Conservation (phyloP, 2,888 invertebrate species). For the Drosophila picticornis region DNA sequence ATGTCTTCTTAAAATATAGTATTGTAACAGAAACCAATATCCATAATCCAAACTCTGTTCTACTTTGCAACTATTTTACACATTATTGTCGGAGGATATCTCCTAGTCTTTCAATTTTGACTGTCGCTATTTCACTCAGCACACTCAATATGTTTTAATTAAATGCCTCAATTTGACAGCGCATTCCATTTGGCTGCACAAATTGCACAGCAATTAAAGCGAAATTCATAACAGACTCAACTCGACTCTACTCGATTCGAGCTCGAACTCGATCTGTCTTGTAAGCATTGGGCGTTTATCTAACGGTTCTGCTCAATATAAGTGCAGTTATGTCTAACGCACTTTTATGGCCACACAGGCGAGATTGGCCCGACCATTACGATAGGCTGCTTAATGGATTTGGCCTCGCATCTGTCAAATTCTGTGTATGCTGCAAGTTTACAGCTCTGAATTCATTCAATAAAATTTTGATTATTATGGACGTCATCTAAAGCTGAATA, state of each 20-base stretch:
- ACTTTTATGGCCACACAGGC: constrained; percentile 68
- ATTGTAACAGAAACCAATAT: background rate
- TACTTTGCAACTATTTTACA: background rate
- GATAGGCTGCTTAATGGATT: constrained; percentile 61
- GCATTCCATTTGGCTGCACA: constrained; percentile 66
- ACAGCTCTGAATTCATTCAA: constrained; percentile 73
- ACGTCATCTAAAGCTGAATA: constrained; percentile 61
- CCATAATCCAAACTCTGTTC: background rate
- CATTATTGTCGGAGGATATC: background rate
- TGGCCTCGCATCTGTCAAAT: constrained; percentile 63
- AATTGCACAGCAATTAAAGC: constrained; percentile 77
- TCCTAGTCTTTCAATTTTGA: background rate
- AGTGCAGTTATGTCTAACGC: constrained; percentile 75
- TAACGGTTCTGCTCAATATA: constrained; percentile 67
- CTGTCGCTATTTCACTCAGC: background rate
- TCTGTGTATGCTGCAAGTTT: constrained; percentile 40
- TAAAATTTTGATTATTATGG: constrained; percentile 77
- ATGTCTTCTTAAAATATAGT: background rate
- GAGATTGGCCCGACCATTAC: constrained; percentile 36
- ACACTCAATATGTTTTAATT: constrained; percentile 69
- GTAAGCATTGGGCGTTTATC: constrained; percentile 36
- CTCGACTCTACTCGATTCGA: constrained; percentile 9
- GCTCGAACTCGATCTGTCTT: constrained; percentile 20
- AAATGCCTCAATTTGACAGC: constrained; percentile 72
- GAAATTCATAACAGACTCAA: constrained; percentile 13